phyloP scores from a whole-genome alignment of 2,888 invertebrate species.

The Molorchus minor region DNA sequence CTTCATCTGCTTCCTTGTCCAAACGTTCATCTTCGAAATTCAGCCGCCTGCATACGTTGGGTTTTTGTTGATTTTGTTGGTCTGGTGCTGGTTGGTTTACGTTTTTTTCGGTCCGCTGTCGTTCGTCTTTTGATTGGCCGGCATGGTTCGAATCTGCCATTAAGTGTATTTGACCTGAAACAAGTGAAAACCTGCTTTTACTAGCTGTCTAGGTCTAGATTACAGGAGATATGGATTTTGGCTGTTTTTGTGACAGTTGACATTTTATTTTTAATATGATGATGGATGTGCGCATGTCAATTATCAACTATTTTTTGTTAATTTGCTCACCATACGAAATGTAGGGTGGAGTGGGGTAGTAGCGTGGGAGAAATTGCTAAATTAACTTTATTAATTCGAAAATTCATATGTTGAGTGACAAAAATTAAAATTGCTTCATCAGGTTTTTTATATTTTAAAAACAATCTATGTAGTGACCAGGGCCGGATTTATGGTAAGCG shows the following conservation, averaged over 20 bases:
- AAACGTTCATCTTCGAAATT: slow-evolving; percentile 4
- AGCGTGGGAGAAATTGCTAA: too few species aligned
- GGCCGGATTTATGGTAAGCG: too few species aligned
- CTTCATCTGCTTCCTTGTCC: background rate
- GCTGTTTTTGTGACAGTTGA: too few species aligned
- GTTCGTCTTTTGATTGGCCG: background rate
- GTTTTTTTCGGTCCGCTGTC: background rate
- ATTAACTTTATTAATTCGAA: too few species aligned
- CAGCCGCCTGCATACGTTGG: slow-evolving; percentile 11
- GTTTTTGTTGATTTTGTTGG: background rate
- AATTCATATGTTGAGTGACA: slow-evolving; percentile 8
- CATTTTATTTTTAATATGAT: too few species aligned
- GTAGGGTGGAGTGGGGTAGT: too few species aligned
- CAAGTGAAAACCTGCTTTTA: background rate
- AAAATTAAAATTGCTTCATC: slow-evolving; percentile 10
- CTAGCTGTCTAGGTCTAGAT: too few species aligned
- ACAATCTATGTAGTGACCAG: too few species aligned
- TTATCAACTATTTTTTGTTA: too few species aligned
- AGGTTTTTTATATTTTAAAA: slow-evolving; percentile 1
- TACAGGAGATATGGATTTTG: too few species aligned
- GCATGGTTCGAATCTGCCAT: slow-evolving; percentile 25
- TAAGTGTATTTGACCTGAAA: slow-evolving; percentile 27
- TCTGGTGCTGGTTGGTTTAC: background rate
- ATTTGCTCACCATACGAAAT: too few species aligned
- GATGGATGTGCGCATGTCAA: too few species aligned